Evolutionary conservation across 2,113 vertebrate species (phyloP).

Genomic region (Eretmodus cyanostictus): DNA sequence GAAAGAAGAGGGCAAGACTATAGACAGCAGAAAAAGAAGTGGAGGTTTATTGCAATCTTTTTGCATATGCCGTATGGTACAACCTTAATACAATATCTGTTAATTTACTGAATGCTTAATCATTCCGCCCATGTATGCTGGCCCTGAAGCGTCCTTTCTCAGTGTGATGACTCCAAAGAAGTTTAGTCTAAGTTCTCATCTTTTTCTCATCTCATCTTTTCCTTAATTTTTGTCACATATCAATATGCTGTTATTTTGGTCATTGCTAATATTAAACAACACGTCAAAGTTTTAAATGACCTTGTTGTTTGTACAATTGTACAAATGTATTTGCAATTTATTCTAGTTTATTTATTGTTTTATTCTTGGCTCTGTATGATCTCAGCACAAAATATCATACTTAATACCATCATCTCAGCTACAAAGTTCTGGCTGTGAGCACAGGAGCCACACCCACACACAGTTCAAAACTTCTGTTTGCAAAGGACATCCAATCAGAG

Average conservation of each 20-base stretch:
- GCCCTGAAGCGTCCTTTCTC: neutral
- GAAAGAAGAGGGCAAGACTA: neutral
- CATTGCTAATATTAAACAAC: neutral
- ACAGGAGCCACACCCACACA: neutral
- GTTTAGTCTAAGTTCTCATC: neutral
- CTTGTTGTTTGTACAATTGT: neutral
- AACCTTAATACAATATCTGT: neutral
- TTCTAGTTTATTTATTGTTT: neutral
- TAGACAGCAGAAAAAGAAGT: neutral
- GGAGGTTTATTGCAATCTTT: neutral
- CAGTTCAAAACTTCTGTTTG: neutral
- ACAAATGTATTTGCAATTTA: neutral
- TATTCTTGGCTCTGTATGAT: neutral
- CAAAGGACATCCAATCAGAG: neutral
- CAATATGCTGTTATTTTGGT: neutral
- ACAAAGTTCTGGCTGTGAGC: neutral
- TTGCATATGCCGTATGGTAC: neutral
- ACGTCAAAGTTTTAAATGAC: neutral
- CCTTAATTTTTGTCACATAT: accelerated
- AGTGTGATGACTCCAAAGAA: neutral
- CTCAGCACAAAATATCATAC: neutral
- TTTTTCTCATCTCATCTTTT: neutral
- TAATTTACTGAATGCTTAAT: neutral
- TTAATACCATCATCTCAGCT: neutral
- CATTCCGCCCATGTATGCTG: neutral